Evolutionary conservation across 2,113 vertebrate species (phyloP).

Genomic region (Python bivittatus): DNA sequence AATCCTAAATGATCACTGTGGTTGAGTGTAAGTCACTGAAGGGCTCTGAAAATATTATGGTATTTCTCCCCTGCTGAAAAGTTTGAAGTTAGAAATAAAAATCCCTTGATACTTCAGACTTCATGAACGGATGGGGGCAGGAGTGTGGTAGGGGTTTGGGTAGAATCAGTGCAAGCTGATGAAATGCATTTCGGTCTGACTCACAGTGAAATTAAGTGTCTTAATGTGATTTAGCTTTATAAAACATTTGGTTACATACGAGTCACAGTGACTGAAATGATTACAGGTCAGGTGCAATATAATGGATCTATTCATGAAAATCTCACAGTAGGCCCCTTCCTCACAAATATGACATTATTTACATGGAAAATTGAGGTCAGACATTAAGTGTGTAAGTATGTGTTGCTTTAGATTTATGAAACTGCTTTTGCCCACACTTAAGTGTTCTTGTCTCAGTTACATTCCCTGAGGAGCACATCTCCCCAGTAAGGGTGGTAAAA

Average conservation of each 20-base stretch:
- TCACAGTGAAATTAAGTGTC: slow-evolving; percentile 54
- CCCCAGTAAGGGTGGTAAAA: background rate
- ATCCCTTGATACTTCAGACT: slow-evolving; percentile 40
- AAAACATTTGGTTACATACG: slow-evolving; percentile 67
- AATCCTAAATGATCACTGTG: slow-evolving; percentile 60
- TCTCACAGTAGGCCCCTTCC: slow-evolving; percentile 49
- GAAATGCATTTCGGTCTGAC: slow-evolving; percentile 49
- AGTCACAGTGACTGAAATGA: slow-evolving; percentile 56
- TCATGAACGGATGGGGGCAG: slow-evolving; percentile 21
- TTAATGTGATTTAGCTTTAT: slow-evolving; percentile 64
- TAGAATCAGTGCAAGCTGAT: slow-evolving; percentile 38
- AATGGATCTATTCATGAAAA: slow-evolving; percentile 69
- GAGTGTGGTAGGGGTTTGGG: background rate
- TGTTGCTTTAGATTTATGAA: slow-evolving; percentile 66
- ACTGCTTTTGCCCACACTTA: slow-evolving; percentile 17
- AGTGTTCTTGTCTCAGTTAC: slow-evolving; percentile 51
- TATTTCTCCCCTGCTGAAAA: slow-evolving; percentile 12
- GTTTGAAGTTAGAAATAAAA: background rate
- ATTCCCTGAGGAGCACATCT: slow-evolving; percentile 41
- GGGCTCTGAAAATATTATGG: slow-evolving; percentile 46
- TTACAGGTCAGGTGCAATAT: slow-evolving; percentile 69
- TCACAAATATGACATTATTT: slow-evolving; percentile 72
- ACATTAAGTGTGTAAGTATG: slow-evolving; percentile 53
- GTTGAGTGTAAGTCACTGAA: slow-evolving; percentile 35
- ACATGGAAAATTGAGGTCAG: slow-evolving; percentile 66